A percentile compares a stretch with the other conserved stretches of the same genome.
phyloP scores from a whole-genome alignment of 1,140 invertebrate species.

The Drosophila ercepeae region DNA sequence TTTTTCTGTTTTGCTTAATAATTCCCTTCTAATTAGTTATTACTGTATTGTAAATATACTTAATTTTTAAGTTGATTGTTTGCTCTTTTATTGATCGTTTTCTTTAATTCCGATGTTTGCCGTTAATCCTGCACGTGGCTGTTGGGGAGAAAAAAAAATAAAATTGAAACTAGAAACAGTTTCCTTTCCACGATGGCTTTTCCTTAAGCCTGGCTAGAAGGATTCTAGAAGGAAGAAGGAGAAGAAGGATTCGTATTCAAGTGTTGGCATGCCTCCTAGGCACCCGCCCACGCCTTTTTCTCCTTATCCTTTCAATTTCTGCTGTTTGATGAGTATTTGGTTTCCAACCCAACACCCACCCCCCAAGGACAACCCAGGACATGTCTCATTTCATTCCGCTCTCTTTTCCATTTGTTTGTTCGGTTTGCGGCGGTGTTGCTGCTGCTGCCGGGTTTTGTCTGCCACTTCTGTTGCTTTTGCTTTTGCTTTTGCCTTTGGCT shows the following conservation, averaged over 20 bases:
- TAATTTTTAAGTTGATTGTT: slow-evolving; percentile 6
- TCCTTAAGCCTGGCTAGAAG: neutral
- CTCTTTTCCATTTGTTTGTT: slow-evolving; percentile 43
- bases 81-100: neutral
- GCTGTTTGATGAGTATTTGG: slow-evolving; percentile 44
- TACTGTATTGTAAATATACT: slow-evolving; percentile 1
- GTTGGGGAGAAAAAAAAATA: neutral
- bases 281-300: no score
- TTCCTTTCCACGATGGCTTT: slow-evolving; percentile 10
- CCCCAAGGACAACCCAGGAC: neutral
- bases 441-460: neutral
- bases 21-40: neutral
- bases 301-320: slow-evolving; percentile 16
- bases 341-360: slow-evolving; percentile 24
- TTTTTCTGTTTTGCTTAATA: no score
- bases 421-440: neutral
- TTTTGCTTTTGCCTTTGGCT: neutral
- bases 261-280: no score
- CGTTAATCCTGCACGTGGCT: slow-evolving; percentile 25
- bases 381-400: slow-evolving; percentile 43
- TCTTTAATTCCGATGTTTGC: slow-evolving; percentile 26
- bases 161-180: neutral
- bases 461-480: neutral
- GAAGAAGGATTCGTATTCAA: no score
- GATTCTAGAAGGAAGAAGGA: no score